Conservation (phyloP, 2,888 invertebrate genomes). For the Leucoptera coffeella region DNA sequence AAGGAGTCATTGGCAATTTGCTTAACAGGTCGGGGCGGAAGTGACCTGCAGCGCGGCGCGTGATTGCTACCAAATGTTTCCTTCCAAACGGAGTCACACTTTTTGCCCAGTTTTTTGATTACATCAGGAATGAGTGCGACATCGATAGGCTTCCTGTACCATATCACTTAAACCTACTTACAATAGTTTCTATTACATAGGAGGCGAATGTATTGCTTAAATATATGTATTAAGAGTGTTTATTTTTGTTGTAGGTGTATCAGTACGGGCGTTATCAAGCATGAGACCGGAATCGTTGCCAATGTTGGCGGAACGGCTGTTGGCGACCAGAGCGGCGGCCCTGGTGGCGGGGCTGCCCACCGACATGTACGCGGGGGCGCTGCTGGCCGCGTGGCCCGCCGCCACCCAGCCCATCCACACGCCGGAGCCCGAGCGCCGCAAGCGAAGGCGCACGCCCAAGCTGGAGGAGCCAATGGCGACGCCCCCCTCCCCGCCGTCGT, state of each 20-base stretch:
- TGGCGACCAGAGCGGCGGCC: slow-evolving; percentile 45
- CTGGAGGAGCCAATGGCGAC: slow-evolving; percentile 29
- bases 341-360: slow-evolving; percentile 54
- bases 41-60: slow-evolving; percentile 41
- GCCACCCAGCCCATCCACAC: slow-evolving; percentile 53
- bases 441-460: slow-evolving; percentile 41
- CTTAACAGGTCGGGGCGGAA: slow-evolving; percentile 54
- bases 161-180: neutral
- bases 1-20: slow-evolving; percentile 26
- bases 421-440: slow-evolving; percentile 37
- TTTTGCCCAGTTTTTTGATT: slow-evolving; percentile 38
- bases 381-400: slow-evolving; percentile 51
- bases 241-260: slow-evolving; percentile 35
- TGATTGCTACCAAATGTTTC: slow-evolving; percentile 53
- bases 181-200: neutral
- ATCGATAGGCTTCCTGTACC: slow-evolving; percentile 25
- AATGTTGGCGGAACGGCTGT: slow-evolving; percentile 46
- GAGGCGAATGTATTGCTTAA: slow-evolving; percentile 2
- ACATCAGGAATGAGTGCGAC: slow-evolving; percentile 26
- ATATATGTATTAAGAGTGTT: no score
- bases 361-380: slow-evolving; percentile 58
- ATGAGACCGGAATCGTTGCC: slow-evolving; percentile 46
- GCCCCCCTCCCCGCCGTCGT: slow-evolving; percentile 39
- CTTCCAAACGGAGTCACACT: slow-evolving; percentile 32
- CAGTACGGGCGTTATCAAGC: slow-evolving; percentile 38